Percentiles rank a stretch among this genome's conserved stretches.
Conservation (phyloP, 1,140 invertebrate genomes). For the Phortica variegata region DNA sequence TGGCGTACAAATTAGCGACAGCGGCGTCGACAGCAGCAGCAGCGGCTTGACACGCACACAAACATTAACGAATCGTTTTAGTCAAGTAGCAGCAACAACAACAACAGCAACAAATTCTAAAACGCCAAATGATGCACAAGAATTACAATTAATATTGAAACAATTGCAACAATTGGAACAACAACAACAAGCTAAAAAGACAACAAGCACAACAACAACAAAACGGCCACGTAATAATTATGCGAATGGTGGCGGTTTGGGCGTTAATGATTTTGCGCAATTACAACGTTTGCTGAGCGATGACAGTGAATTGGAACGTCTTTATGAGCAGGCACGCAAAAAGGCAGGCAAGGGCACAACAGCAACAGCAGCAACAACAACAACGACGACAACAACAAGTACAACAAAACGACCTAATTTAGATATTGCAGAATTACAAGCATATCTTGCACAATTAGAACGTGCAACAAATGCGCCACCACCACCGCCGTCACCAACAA, state of each 20-base stretch:
- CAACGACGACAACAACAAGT: constrained; percentile 1
- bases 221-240: background rate
- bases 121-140: constrained; percentile 6
- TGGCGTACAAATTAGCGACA: background rate
- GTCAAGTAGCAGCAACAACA: constrained; percentile 3
- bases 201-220: background rate
- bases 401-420: background rate
- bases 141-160: background rate
- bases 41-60: constrained; percentile 7
- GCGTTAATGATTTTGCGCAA: constrained; percentile 31
- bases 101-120: constrained; percentile 4
- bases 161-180: background rate
- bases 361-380: constrained; percentile 10
- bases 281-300: constrained; percentile 41
- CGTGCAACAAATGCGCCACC: too few species aligned
- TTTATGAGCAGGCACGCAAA: constrained; percentile 49
- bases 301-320: constrained; percentile 39
- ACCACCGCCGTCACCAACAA: background rate
- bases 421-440: background rate
- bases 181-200: background rate
- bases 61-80: constrained; percentile 33
- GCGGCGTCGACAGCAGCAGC: constrained; percentile 3
- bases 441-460: background rate
- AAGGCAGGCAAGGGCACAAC: constrained; percentile 20
- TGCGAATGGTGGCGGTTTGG: constrained; percentile 3